Percentiles rank a stretch among this genome's conserved stretches.
phyloP scores from a whole-genome alignment of 2,113 vertebrate species.

The Todiramphus chloris region DNA sequence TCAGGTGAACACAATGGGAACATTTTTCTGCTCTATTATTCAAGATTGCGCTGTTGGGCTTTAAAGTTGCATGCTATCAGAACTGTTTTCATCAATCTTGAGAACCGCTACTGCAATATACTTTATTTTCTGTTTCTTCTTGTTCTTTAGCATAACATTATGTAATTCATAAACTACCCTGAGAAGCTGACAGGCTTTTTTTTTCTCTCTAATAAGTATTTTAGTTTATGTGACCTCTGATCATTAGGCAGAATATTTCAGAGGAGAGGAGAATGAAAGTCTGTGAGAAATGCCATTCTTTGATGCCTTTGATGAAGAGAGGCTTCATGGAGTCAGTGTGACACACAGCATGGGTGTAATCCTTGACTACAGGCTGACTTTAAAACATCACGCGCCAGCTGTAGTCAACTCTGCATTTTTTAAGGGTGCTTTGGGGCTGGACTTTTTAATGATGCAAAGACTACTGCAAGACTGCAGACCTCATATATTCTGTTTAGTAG shows the following conservation, averaged over 20 bases:
- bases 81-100: not conserved
- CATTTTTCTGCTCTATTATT: not conserved
- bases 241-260: constrained; percentile 27
- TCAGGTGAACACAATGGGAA: not conserved
- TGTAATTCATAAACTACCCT: not conserved
- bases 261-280: not conserved
- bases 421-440: not conserved
- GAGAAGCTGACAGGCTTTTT: not conserved
- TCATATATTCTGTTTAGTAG: not conserved
- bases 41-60: not conserved
- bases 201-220: not conserved
- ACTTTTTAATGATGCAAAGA: not conserved
- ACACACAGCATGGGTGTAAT: not conserved
- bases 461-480: not conserved
- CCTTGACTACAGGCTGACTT: not conserved
- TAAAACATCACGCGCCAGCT: not conserved
- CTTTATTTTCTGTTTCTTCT: not conserved
- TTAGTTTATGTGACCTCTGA: not conserved
- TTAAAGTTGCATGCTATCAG: not conserved
- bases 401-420: not conserved
- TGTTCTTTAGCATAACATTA: not conserved
- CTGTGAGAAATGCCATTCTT: constrained; percentile 3
- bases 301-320: constrained; percentile 9
- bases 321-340: not conserved
- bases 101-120: not conserved